Evolutionary conservation across 2,888 invertebrate species (phyloP), one percentile per base, ranked within the genome.

Genomic region (Eupithecia subumbrata): DNA sequence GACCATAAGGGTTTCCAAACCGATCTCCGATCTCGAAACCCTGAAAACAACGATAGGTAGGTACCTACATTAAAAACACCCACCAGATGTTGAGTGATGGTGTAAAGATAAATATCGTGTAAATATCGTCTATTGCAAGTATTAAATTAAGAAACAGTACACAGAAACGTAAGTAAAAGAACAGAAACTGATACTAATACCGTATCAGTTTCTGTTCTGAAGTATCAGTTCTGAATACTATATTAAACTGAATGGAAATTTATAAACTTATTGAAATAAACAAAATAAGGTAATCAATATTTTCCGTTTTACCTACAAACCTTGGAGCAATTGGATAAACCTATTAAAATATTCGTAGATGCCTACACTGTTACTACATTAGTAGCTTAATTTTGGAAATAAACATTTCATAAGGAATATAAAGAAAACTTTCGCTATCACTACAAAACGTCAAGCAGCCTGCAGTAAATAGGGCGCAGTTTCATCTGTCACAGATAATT

Each of bases 401-500:
- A 64, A 64, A 63, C 63, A 30, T 64, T 34, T 64, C 18, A 34
- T 25, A 63, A 16, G 37, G 56, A 34, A 52, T 9, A 34, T 5
- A 48, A n/a, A 64, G 11, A 56, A 52, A 8, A 12, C n/a, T 45
- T 60, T 45, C 9, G 52, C 22, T 56, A 73, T 68, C 68, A 14
- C 25, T 52, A 56, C n/a, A 56, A 70, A 56, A 22, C 22, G 37
- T 34, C 45, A 66, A 76, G 76, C 71, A 71, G 76, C 76, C 73
- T 63, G 63, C 40, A 14, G 25, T 60, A 12, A 60, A 60, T n/a
- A 60, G 60, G 25, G 56, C 25, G 12, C 12, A 60, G 14, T 60
- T 60, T 12, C 60, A 25, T 25, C 60, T 60, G 60, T 60, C 14
- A 11, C 22, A 56, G 12, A 60, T 60, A 60, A 60, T 60, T 25